A percentile compares a stretch with the other conserved stretches of the same genome.
These are phyloP conservation scores for Plutella xylostella DNA, from an alignment of 2,888 invertebrate species.

Conservation along the genomic window DNA sequence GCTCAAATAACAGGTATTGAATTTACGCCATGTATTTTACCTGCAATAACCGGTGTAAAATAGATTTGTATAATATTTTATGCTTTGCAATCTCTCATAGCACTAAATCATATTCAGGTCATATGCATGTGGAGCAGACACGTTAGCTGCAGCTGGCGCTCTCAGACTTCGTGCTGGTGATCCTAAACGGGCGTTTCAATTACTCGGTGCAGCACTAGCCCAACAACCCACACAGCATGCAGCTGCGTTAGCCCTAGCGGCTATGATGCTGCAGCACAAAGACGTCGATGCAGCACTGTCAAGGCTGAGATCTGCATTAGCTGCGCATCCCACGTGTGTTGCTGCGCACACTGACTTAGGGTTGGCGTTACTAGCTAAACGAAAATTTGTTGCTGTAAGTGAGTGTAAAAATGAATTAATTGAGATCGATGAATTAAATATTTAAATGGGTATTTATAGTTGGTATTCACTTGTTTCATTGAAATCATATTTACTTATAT, in stretches of 20 bases:
- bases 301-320: slow-evolving; percentile 56
- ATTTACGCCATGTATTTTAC: no score
- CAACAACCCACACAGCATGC: slow-evolving; percentile 56
- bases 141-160: slow-evolving; percentile 63
- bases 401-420: no score
- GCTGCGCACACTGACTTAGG: slow-evolving; percentile 56
- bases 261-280: slow-evolving; percentile 64
- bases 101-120: slow-evolving; percentile 21
- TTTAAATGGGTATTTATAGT: no score
- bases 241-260: slow-evolving; percentile 62
- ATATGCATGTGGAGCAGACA: slow-evolving; percentile 57
- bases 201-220: slow-evolving; percentile 64
- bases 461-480: no score
- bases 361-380: slow-evolving; percentile 50
- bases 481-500: no score
- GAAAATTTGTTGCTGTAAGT: slow-evolving; percentile 55
- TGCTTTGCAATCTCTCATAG: not conserved
- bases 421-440: no score
- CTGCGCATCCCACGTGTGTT: slow-evolving; percentile 53
- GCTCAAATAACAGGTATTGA: no score
- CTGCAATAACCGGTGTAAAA: no score
- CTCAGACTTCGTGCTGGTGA: slow-evolving; percentile 60
- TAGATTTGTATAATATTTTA: no score
- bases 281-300: slow-evolving; percentile 56
- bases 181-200: slow-evolving; percentile 61